phyloP scores from a whole-genome alignment of 2,888 invertebrate genomes.

The Acrobasis suavella region DNA sequence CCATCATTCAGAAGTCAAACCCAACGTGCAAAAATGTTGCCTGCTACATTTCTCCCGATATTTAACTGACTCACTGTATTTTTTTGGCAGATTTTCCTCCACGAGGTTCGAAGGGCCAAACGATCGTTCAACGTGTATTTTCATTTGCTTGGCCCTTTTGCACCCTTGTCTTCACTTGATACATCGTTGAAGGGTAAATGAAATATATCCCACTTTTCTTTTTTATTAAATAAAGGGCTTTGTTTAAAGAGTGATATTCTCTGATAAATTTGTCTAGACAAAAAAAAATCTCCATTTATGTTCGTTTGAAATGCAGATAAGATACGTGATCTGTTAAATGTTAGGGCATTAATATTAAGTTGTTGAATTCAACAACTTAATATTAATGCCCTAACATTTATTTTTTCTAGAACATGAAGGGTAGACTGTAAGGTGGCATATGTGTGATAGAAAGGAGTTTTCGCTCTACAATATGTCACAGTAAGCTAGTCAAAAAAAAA shows the following conservation, averaged over 20 bases:
- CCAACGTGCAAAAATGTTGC: neutral
- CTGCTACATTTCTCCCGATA: constrained; percentile 33
- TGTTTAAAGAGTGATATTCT: constrained; percentile 43
- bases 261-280: constrained; percentile 21
- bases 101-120: constrained; percentile 53
- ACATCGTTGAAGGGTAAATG: constrained; percentile 72
- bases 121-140: constrained; percentile 73
- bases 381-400: too few species aligned
- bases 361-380: neutral
- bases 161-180: constrained; percentile 75
- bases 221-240: constrained; percentile 42
- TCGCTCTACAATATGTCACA: too few species aligned
- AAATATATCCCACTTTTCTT: constrained; percentile 66
- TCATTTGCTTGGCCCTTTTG: constrained; percentile 69
- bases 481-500: too few species aligned
- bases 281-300: neutral
- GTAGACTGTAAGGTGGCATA: too few species aligned
- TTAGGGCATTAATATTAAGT: neutral
- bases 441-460: too few species aligned
- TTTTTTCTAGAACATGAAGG: too few species aligned
- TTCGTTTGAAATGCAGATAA: neutral
- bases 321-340: constrained; percentile 2
- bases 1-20: neutral
- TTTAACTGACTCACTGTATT: constrained; percentile 51
- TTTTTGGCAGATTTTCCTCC: constrained; percentile 36